Percentiles rank a stretch among this genome's conserved stretches.
phyloP scores from a whole-genome alignment of 2,797 vertebrate genomes.

The Sebastes ruberrimus region DNA sequence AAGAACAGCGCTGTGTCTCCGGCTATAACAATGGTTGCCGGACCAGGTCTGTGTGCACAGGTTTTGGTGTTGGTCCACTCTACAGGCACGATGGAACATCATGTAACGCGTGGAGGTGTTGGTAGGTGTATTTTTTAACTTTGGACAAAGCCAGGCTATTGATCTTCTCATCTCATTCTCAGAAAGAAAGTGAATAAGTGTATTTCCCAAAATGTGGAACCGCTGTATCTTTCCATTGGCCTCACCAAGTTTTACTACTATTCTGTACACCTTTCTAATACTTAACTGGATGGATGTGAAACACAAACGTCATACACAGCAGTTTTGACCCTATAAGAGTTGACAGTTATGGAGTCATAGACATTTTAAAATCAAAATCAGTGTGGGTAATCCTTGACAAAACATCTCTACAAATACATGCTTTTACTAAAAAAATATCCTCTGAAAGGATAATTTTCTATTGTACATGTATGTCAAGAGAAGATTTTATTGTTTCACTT shows the following conservation, averaged over 20 bases:
- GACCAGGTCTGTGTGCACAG: neutral
- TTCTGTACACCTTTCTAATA: neutral
- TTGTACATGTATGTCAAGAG: neutral
- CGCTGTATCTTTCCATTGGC: neutral
- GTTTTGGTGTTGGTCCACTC: neutral
- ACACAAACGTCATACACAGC: neutral
- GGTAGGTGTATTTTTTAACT: neutral
- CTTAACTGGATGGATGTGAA: neutral
- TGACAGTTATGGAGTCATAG: neutral
- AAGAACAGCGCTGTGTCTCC: neutral
- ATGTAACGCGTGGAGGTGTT: no score
- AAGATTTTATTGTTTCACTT: neutral
- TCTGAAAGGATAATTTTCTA: neutral
- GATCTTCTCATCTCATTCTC: neutral
- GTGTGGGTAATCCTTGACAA: neutral
- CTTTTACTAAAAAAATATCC: neutral
- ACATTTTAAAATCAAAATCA: neutral
- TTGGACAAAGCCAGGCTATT: neutral
- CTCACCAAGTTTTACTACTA: neutral
- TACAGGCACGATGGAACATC: neutral
- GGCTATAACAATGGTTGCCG: neutral
- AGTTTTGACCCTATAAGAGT: neutral
- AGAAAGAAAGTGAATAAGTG: neutral
- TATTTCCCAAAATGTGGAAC: neutral
- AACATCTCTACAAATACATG: neutral